Evolutionary conservation across 2,113 vertebrate genomes (phyloP).

Genomic region (Castor canadensis): DNA sequence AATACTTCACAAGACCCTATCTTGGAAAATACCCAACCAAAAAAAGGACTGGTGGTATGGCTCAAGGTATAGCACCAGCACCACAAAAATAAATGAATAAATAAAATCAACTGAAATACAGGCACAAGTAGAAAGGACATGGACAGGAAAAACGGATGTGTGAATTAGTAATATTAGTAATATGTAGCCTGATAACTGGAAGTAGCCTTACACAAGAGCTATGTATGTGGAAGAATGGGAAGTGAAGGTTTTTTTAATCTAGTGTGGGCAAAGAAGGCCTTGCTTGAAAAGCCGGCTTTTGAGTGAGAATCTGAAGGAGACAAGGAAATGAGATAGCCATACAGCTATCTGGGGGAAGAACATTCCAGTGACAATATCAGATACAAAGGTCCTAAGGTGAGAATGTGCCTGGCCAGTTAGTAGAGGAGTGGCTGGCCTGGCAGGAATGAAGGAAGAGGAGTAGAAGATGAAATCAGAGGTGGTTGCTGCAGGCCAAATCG

Average conservation of each 20-base stretch:
- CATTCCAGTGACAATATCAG: not conserved
- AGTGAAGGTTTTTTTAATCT: not conserved
- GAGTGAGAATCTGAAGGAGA: not conserved
- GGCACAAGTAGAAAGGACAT: not conserved
- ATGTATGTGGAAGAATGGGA: not conserved
- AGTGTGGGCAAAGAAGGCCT: not conserved
- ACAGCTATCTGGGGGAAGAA: not conserved
- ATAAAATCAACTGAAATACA: conserved; percentile 16
- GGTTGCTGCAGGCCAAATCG: not conserved
- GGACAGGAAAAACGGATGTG: not conserved
- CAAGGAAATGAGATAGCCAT: not conserved
- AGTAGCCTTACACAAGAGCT: not conserved
- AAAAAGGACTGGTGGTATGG: too few relatives aligned
- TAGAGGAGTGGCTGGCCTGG: not conserved
- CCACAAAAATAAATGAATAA: too few relatives aligned
- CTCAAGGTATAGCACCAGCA: too few relatives aligned
- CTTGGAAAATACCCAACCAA: too few relatives aligned
- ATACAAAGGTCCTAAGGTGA: not conserved
- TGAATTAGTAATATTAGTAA: not conserved
- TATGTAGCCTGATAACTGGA: not conserved
- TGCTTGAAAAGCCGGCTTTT: not conserved
- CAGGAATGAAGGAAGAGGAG: not conserved
- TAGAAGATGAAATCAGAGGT: not conserved
- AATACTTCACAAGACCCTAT: too few relatives aligned
- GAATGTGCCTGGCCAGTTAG: not conserved